phyloP scores from a whole-genome alignment of 2,888 invertebrate species.

The Drosophila tripunctata region DNA sequence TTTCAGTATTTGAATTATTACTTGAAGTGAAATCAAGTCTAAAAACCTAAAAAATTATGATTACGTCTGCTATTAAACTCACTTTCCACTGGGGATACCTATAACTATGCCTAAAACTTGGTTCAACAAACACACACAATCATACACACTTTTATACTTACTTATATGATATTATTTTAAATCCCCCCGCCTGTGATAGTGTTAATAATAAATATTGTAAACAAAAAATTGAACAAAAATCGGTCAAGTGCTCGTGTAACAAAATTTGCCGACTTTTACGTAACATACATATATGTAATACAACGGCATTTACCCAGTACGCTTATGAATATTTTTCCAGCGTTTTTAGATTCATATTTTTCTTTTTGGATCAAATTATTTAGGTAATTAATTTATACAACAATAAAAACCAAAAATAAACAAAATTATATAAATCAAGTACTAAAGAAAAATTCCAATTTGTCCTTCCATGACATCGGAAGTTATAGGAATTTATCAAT shows the following conservation, averaged over 20 bases:
- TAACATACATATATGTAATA: background rate
- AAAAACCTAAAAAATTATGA: no score
- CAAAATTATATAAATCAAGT: slow-evolving; percentile 25
- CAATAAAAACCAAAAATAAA: background rate
- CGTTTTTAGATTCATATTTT: slow-evolving; percentile 49
- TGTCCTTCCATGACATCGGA: background rate
- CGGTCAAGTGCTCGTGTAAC: slow-evolving; percentile 31
- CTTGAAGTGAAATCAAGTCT: no score
- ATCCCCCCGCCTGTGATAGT: slow-evolving; percentile 81
- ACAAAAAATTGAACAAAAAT: slow-evolving; percentile 15
- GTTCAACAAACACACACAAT: slow-evolving; percentile 1
- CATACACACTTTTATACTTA: slow-evolving; percentile 16
- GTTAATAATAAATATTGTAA: slow-evolving; percentile 53
- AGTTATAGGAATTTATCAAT: background rate
- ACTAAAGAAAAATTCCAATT: background rate
- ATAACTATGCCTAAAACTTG: no score
- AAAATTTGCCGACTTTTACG: slow-evolving; percentile 32
- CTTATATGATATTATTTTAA: slow-evolving; percentile 34
- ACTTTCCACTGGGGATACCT: no score
- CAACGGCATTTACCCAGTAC: slow-evolving; percentile 28
- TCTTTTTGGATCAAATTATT: slow-evolving; percentile 53
- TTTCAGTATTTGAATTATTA: no score
- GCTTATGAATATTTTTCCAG: slow-evolving; percentile 46
- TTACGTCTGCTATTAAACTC: no score
- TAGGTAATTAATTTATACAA: slow-evolving; percentile 29